Percentiles rank a stretch among this genome's conserved stretches.
These are phyloP conservation scores for Oopsacas minuta DNA, from an alignment of 37 sponge, comb jelly and placozoan species.

Conservation along the genomic window DNA sequence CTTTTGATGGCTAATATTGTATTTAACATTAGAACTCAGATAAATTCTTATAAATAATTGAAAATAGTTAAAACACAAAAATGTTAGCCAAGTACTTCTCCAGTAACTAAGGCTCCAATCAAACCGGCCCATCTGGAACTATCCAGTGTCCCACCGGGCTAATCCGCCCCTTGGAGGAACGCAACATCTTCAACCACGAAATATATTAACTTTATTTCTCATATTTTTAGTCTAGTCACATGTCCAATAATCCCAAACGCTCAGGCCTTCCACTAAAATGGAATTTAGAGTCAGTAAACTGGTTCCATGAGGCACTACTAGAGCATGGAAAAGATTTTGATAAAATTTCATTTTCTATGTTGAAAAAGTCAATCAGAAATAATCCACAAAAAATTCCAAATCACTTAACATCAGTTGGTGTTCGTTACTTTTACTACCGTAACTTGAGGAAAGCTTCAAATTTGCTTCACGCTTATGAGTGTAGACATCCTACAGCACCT, in stretches of 20 bases:
- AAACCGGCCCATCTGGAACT: too few relatives aligned
- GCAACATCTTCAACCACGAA: too few relatives aligned
- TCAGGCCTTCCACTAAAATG: not conserved
- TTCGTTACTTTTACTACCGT: not conserved
- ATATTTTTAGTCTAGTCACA: not conserved
- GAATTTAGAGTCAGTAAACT: slow-evolving; percentile 3
- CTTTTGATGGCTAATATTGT: too few relatives aligned
- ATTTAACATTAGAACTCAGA: too few relatives aligned
- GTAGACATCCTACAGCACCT: not conserved
- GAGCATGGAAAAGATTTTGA: slow-evolving; percentile 12
- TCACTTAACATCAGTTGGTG: not conserved
- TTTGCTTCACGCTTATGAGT: not conserved
- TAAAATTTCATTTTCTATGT: not conserved
- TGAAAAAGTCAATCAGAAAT: not conserved
- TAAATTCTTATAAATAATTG: too few relatives aligned
- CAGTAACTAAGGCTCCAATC: too few relatives aligned
- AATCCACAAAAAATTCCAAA: slow-evolving; percentile 11
- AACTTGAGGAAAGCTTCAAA: not conserved
- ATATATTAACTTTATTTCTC: too few relatives aligned
- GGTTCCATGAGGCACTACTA: not conserved
- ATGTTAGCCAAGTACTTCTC: too few relatives aligned
- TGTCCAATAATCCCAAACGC: not conserved
- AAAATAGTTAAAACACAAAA: too few relatives aligned
- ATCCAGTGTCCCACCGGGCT: too few relatives aligned
- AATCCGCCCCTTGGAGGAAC: too few relatives aligned